Percentiles rank a stretch among this genome's conserved stretches.
phyloP scores from a whole-genome alignment of 2,888 invertebrate species.

The Drosophila imparisetae region DNA sequence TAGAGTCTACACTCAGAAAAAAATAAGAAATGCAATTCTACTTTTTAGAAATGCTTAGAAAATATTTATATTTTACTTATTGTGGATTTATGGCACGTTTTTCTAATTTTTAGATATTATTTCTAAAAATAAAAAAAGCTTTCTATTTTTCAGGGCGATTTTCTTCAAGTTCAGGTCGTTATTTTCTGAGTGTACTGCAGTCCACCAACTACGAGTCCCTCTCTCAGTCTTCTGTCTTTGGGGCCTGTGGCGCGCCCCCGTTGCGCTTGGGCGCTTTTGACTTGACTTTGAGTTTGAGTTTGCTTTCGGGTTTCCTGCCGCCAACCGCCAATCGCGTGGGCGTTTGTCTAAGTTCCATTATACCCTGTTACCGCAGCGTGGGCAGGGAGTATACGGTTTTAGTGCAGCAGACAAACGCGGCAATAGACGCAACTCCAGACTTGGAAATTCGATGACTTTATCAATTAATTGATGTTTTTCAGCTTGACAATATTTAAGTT shows the following conservation, averaged over 20 bases:
- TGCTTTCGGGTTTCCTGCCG: conserved; percentile 54
- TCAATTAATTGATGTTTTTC: not conserved
- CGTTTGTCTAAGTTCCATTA: conserved; percentile 31
- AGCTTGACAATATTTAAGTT: not conserved
- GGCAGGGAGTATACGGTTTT: not conserved
- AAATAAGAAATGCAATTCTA: not conserved
- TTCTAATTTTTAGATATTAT: not conserved
- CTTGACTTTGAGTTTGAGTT: conserved; percentile 71
- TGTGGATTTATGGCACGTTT: not conserved
- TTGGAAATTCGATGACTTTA: not conserved
- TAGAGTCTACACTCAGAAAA: not conserved
- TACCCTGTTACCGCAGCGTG: not conserved
- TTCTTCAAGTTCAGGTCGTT: too few species aligned
- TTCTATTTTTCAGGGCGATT: not conserved
- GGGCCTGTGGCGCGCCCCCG: conserved; percentile 58
- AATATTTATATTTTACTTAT: too few species aligned
- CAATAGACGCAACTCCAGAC: not conserved
- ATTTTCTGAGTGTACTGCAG: not conserved
- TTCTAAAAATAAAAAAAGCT: too few species aligned
- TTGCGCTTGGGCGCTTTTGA: conserved; percentile 76
- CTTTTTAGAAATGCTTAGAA: not conserved
- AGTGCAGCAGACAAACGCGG: not conserved
- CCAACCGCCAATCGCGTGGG: conserved; percentile 49
- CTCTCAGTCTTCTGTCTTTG: conserved; percentile 5
- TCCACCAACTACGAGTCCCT: not conserved